Conservation (phyloP, 2,888 invertebrate species). For the Hoplodrina blanda region DNA sequence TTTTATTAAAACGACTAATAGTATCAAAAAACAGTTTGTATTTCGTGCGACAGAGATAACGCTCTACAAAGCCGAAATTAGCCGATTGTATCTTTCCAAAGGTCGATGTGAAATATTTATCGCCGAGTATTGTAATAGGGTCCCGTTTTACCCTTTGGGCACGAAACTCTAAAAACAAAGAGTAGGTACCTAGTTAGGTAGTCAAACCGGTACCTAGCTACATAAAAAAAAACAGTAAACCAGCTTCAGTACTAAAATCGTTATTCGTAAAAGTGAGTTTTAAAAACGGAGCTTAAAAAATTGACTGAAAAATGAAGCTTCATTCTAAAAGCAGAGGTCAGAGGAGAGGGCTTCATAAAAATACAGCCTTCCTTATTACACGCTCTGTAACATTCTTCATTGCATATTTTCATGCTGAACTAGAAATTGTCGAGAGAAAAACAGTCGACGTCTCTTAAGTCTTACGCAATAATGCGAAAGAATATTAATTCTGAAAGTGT, state of each 20-base stretch:
- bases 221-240: conserved; percentile 13
- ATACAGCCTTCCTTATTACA: conserved; percentile 60
- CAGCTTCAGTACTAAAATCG: conserved; percentile 21
- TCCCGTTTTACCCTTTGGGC: too few relatives aligned
- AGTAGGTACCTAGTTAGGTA: too few relatives aligned
- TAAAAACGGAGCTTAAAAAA: conserved; percentile 33
- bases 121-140: too few relatives aligned
- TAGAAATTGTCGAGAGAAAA: conserved; percentile 53
- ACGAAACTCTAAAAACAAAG: too few relatives aligned
- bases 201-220: not conserved
- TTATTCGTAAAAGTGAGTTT: conserved; percentile 21
- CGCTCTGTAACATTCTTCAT: conserved; percentile 61
- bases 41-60: too few relatives aligned
- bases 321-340: conserved; percentile 43
- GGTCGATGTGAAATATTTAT: too few relatives aligned
- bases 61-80: too few relatives aligned
- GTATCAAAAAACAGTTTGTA: too few relatives aligned
- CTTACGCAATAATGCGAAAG: conserved; percentile 51
- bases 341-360: conserved; percentile 50
- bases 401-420: conserved; percentile 58
- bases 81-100: too few relatives aligned
- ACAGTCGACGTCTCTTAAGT: conserved; percentile 37
- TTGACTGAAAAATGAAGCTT: conserved; percentile 39
- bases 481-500: conserved; percentile 50
- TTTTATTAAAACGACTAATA: too few relatives aligned